Base-by-base conservation (phyloP, 2,888 invertebrate species). In the Herminia tarsipennalis region DNA sequence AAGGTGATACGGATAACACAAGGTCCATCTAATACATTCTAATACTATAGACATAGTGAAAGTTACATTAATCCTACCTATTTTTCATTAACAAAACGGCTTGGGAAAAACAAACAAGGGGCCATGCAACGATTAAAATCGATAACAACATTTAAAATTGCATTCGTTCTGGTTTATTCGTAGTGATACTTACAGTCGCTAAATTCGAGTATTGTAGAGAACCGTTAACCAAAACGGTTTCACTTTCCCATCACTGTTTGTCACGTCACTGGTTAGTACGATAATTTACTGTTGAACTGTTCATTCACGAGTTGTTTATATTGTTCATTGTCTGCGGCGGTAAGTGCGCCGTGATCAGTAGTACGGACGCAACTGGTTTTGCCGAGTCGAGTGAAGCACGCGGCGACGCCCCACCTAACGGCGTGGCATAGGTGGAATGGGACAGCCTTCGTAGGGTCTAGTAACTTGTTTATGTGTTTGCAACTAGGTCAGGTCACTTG, bases 1-100 rank as follows among this genome's bases (percentile, higher is more conserved):
- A 87, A 87, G 87, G 86, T 78, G 62, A 79, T 63, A 61, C 70
- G 73, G 71, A 66, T 72, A 78, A 69, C 63, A 69, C 87, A 86
- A 87, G 87, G 87, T 83, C 80, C 81, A 73, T 77, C 78, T 78
- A 74, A 79, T 77, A 78, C 86, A 65, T 83, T 88, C 88, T 81
- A 83, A 75, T 70, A 65, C 36, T 58, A 55, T 72, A 75, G 64
- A 67, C n/a, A 67, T 66, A 82, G 84, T 83, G 85, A 88, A 87
- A 87, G 85, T 78, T 66, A 68, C 60, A 55, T 38, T 47, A 55
- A 41, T 20, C 27, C 30, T 43, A 44, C 43, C 32, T 50, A 58
- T 47, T 46, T 42, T 38, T 40, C 25, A 42, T 24, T 28, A 5
- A 45, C 39, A 21, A 37, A 48, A 50, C 48, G 46, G 43, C 41